Base-by-base conservation (phyloP, 2,888 invertebrate species). In the Leptinotarsa juncta region DNA sequence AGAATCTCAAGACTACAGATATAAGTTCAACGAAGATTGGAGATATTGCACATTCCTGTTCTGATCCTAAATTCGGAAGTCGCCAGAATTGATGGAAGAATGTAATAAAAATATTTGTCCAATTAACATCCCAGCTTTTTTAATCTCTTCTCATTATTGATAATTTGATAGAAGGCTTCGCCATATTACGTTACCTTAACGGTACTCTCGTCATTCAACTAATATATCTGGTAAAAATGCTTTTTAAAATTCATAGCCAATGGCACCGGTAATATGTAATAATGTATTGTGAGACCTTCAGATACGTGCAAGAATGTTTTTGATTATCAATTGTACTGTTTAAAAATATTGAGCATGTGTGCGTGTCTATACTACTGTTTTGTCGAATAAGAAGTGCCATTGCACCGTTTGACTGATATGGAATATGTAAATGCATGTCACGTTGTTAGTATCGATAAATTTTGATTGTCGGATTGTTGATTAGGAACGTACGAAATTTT, bases 271-370 rank as follows among this genome's bases (percentile, higher is more conserved):
- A 50, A 69, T 70, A 57, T 69, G 60, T 69, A 69, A 69, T 69
- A 69, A 42, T 49, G 20, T 65, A 67, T 74, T 69, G 69, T 71
- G 67, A 75, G 75, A 71, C 75, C 72, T 75, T 75, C 75, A 75
- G 69, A 72, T 72, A 75, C 75, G 75, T 75, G 71, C 71, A 66
- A 69, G 72, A 75, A 75, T 75, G 75, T 66, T 69, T 67, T 69
- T 50, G 65, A 75, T 75, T 72, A 72, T 69, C 55, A 72, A 75
- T 69, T 23, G 65, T 69, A 60, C 68, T 72, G 71, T 74, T 74
- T 62, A 20, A 49, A 53, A 18, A 20, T 42, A 42, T 69, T 57
- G 20, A 57, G 57, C 15, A 20, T 57, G 23, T 57, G 26, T 20
- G 20, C 57, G 57, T 57, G 57, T 57, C 57, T 23, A 18, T 23